Conservation (phyloP, 2,888 invertebrate species). For the Formica aserva region DNA sequence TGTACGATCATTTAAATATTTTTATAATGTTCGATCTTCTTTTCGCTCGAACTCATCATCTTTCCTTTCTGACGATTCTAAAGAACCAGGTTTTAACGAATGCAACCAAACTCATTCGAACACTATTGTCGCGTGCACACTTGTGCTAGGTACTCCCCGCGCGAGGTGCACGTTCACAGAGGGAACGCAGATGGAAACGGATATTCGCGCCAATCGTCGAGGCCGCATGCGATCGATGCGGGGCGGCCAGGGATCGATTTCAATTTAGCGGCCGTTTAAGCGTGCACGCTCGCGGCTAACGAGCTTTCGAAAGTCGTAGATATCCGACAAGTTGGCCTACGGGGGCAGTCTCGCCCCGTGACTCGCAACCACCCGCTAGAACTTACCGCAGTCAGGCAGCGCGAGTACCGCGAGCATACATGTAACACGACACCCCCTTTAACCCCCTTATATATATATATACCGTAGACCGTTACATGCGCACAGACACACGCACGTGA, state of each 20-base stretch:
- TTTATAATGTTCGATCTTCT: not conserved
- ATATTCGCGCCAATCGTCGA: conserved; percentile 54
- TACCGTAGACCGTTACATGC: conserved; percentile 19
- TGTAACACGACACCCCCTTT: conserved; percentile 76
- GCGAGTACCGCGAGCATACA: conserved; percentile 76
- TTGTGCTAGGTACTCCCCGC: conserved; percentile 66
- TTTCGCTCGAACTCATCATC: not conserved
- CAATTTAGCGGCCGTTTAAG: conserved; percentile 85
- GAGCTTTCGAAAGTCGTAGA: conserved; percentile 85
- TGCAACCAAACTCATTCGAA: conserved; percentile 40
- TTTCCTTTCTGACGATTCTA: not conserved
- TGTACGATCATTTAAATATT: not conserved
- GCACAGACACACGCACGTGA: not conserved
- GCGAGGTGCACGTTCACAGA: conserved; percentile 17
- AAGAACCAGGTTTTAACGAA: conserved; percentile 52
- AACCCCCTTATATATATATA: conserved; percentile 60
- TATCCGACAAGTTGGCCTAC: conserved; percentile 84
- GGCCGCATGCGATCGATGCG: conserved; percentile 65
- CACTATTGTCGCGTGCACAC: conserved; percentile 72
- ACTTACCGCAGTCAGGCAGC: conserved; percentile 75
- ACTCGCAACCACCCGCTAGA: conserved; percentile 71
- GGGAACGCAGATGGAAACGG: conserved; percentile 42
- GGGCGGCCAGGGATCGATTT: conserved; percentile 82
- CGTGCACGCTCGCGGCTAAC: conserved; percentile 83
- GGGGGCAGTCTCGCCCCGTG: conserved; percentile 67